Conservation (phyloP, 2,797 vertebrate species). For the Cirrhinus molitorella region DNA sequence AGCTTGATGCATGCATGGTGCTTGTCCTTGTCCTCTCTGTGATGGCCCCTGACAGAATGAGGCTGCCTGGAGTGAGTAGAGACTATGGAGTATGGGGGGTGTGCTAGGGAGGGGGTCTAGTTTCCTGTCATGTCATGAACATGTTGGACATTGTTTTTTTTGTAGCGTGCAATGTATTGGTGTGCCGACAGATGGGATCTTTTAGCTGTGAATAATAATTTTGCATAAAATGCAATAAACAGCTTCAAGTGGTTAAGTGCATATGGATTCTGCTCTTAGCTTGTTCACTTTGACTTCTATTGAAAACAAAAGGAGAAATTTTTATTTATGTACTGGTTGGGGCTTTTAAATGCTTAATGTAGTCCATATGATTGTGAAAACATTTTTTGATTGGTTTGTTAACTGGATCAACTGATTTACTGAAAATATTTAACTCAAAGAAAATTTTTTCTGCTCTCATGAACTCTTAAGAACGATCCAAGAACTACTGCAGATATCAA, state of each 20-base stretch:
- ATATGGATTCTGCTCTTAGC: not conserved
- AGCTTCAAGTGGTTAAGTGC: not conserved
- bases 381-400: not conserved
- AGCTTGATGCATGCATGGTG: slow-evolving; percentile 57
- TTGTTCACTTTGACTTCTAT: not conserved
- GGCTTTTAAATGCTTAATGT: not conserved
- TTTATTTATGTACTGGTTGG: not conserved
- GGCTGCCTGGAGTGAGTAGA: slow-evolving; percentile 65
- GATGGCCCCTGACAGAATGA: slow-evolving; percentile 80
- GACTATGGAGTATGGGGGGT: not conserved
- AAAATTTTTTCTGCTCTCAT: slow-evolving; percentile 4
- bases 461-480: not conserved
- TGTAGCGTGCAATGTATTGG: not conserved
- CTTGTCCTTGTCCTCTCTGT: slow-evolving; percentile 65
- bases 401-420: not conserved
- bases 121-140: slow-evolving; percentile 36
- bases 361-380: not conserved
- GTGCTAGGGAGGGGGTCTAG: slow-evolving; percentile 24
- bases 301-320: not conserved
- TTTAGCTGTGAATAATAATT: slow-evolving; percentile 8
- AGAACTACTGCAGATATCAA: not conserved
- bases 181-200: slow-evolving; percentile 29
- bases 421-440: not conserved
- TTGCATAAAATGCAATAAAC: not conserved
- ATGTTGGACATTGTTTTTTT: slow-evolving; percentile 15